Percentiles rank a stretch among this genome's conserved stretches.
These are phyloP conservation scores for Archivesica marissinica DNA, from an alignment of 1,140 invertebrate genomes.

Conservation along the genomic window DNA sequence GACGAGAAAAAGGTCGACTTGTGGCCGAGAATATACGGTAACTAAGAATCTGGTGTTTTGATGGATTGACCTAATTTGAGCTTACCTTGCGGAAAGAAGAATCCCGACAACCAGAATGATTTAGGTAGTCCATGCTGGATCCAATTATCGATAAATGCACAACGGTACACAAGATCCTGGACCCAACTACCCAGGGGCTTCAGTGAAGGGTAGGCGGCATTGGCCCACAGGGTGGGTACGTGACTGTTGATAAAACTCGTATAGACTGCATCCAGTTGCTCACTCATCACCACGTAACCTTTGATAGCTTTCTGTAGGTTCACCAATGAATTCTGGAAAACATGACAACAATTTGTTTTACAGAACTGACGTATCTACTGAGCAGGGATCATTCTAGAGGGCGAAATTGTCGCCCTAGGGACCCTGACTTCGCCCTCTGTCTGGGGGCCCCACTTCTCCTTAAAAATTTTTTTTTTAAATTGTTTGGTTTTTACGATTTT, in stretches of 20 bases:
- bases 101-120: conserved; percentile 95
- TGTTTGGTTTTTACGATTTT: no score
- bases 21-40: no score
- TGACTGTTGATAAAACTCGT: conserved; percentile 91
- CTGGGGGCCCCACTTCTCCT: no score
- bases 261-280: conserved; percentile 92
- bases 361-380: no score
- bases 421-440: no score
- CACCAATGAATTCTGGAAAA: conserved; percentile 87
- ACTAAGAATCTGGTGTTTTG: no score
- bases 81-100: conserved; percentile 94
- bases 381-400: no score
- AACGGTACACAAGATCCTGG: conserved; percentile 89
- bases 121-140: conserved; percentile 88
- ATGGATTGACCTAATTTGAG: no score
- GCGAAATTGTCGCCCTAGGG: no score
- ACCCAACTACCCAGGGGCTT: conserved; percentile 94
- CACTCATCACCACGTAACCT: conserved; percentile 95
- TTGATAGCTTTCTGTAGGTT: conserved; percentile 93
- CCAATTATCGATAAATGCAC: conserved; percentile 93
- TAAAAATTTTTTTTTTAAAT: no score
- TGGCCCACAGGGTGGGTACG: conserved; percentile 92
- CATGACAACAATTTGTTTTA: neutral
- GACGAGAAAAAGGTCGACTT: no score
- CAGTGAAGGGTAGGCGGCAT: conserved; percentile 92